Evolutionary conservation across 2,113 vertebrate species (phyloP).

Genomic region (Pygoscelis adeliae): DNA sequence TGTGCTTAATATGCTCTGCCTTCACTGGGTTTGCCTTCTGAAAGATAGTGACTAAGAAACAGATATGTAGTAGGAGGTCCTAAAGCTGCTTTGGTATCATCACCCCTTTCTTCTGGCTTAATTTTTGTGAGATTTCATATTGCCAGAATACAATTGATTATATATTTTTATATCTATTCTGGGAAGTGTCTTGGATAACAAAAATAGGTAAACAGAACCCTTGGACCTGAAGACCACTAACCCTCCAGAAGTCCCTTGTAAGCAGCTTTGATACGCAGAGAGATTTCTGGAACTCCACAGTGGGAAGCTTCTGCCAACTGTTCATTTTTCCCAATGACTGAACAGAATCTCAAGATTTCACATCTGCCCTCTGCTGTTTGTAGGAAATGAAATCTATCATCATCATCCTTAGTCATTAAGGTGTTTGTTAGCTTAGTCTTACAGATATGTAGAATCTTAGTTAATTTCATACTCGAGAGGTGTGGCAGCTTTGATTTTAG

Average conservation of each 20-base stretch:
- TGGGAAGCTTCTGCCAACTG: not conserved
- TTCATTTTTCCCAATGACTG: not conserved
- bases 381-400: not conserved
- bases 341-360: not conserved
- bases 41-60: not conserved
- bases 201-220: not conserved
- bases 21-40: not conserved
- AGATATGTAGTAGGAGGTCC: not conserved
- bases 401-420: not conserved
- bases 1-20: not conserved
- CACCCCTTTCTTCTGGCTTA: not conserved
- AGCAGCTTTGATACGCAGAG: not conserved
- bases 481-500: not conserved
- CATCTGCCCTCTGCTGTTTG: not conserved
- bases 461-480: not conserved
- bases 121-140: not conserved
- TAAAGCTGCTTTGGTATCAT: not conserved
- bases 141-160: not conserved
- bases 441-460: not conserved
- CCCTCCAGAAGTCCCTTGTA: not conserved
- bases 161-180: not conserved
- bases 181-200: not conserved
- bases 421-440: not conserved
- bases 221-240: not conserved
- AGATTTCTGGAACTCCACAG: not conserved